Conservation (phyloP, 2,113 vertebrate species). For the Chunga burmeisteri region DNA sequence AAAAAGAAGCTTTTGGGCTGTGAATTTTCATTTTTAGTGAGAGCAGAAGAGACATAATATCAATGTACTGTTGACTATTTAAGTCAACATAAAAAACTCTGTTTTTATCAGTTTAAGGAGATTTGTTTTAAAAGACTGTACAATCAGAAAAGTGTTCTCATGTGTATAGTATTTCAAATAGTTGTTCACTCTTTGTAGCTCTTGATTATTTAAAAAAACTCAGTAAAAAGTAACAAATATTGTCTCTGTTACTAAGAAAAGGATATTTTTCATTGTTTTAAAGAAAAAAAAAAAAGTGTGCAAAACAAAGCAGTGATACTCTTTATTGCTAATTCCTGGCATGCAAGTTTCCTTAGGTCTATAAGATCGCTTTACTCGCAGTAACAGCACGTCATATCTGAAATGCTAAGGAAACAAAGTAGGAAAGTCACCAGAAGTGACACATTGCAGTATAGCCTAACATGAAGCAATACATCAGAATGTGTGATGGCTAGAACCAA, state of each 20-base stretch:
- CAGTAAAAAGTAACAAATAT: not conserved
- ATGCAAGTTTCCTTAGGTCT: not conserved
- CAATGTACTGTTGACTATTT: not conserved
- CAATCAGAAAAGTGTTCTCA: not conserved
- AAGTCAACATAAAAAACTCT: no score
- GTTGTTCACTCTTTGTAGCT: not conserved
- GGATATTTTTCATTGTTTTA: not conserved
- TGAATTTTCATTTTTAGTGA: not conserved
- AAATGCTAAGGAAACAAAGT: constrained; percentile 31
- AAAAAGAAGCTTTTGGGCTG: not conserved
- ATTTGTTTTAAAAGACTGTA: not conserved
- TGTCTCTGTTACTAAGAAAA: not conserved
- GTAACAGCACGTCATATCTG: not conserved
- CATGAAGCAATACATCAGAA: constrained; percentile 23
- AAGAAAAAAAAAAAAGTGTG: not conserved
- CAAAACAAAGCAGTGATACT: not conserved
- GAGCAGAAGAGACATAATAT: not conserved
- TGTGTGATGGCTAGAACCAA: not conserved
- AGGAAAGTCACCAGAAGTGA: constrained; percentile 23
- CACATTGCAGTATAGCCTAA: not conserved
- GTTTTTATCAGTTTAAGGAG: not conserved
- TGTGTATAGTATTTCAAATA: not conserved
- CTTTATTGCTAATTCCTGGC: not conserved
- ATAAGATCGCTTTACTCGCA: not conserved
- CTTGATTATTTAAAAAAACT: not conserved